Base-by-base conservation (phyloP, 2,113 vertebrate genomes). In the Danio rerio region DNA sequence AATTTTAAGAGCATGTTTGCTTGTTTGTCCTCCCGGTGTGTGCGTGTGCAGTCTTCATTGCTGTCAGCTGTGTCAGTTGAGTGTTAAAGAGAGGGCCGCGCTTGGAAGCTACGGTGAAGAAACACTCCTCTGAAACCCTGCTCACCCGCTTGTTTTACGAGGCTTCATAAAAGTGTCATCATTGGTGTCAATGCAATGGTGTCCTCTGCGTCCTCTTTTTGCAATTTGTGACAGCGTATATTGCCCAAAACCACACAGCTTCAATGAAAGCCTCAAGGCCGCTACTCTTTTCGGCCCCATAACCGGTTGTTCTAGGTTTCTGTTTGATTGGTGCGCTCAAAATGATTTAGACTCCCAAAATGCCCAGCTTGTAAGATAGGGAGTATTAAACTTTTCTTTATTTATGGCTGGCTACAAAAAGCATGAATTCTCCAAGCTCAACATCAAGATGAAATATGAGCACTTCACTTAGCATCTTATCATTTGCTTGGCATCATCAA, bases 121-220 rank as follows among this genome's bases (percentile, higher is more conserved):
- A 69, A 75, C 55, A 65, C 71, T 43, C 73, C 65, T 63, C 18
- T 52, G 65, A 83, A 81, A 55, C 73, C 78, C 72, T 20, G 5
- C 65, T 65, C 78, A 43, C 78, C 70, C 31, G 12, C 63, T 20
- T 73, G 81, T 69, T 83, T 85, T 87, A 87, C 62, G 73, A 79
- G 55, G 76, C 65, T 83, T 85, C 83, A 81, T 87, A 83, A 85
- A 87, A 81, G 75, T 85, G 86, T 87, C 81, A 81, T 74, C 74
- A 9, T 68, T 53, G 65, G 31, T 78, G 83, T 70, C 20, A 18
- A 47, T 15, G 59, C 21, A 13, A 55, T 12, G 31, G 20, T 10
- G 65, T 73, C 82, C 59, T 73, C 59, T 58, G 10, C 12, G 61
- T 56, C 74, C 79, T 18, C 58, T 78, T 73, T 61, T 50, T 77